phyloP scores from a whole-genome alignment of 2,113 vertebrate species.

The Halcyon senegalensis region DNA sequence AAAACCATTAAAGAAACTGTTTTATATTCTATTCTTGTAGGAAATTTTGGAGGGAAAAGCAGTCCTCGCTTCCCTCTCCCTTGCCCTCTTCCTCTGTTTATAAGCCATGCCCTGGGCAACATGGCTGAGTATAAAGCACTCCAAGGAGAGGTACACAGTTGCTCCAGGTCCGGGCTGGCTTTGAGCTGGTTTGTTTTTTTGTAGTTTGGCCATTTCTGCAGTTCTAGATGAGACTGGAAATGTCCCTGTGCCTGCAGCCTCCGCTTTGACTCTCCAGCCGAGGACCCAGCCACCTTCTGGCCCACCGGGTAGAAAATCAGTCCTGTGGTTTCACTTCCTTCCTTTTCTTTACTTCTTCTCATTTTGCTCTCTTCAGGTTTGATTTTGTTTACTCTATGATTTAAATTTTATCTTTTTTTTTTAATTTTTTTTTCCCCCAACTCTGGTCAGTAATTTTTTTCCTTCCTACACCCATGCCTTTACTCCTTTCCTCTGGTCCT shows the following conservation, averaged over 20 bases:
- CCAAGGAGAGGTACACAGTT: background rate
- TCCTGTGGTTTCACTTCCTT: background rate
- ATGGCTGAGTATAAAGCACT: background rate
- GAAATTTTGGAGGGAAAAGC: background rate
- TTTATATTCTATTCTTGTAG: constrained; percentile 13
- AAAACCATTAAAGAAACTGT: background rate
- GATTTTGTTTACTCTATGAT: background rate
- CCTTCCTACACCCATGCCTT: background rate
- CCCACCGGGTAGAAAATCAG: background rate
- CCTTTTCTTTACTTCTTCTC: background rate
- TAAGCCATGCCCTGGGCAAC: background rate
- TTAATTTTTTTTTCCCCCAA: background rate
- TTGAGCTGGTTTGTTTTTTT: background rate
- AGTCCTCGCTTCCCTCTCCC: background rate
- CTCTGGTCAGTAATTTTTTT: background rate
- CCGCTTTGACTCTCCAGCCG: background rate
- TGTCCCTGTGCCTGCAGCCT: fast-evolving
- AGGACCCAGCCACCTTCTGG: background rate
- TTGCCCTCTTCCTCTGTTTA: background rate
- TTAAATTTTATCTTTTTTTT: background rate
- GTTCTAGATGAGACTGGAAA: background rate
- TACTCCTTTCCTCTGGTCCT: background rate
- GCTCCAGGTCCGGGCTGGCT: background rate
- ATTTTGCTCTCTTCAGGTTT: background rate
- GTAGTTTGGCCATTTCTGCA: background rate